These are phyloP conservation scores for Glareola pratincola DNA, from an alignment of 2,113 vertebrate genomes.

Conservation along the genomic window DNA sequence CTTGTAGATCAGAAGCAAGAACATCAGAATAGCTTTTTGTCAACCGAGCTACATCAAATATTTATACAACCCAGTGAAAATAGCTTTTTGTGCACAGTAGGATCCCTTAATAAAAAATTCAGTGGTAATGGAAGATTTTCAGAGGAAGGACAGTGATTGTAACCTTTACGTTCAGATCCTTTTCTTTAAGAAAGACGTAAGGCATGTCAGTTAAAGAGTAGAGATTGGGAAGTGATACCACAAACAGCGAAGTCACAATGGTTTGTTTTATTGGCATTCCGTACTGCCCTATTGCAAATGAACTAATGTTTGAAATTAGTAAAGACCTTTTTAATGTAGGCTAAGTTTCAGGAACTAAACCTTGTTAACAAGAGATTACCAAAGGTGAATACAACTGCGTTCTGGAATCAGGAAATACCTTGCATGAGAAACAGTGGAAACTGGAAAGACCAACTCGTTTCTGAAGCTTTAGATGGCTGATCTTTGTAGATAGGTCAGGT, in stretches of 20 bases:
- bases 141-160: constrained; percentile 45
- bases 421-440: not conserved
- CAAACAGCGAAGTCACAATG: not conserved
- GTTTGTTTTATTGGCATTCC: constrained; percentile 16
- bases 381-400: not conserved
- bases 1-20: constrained; percentile 66
- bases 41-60: constrained; percentile 74
- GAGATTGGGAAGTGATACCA: not conserved
- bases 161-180: constrained; percentile 46
- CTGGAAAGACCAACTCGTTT: not conserved
- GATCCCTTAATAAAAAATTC: constrained; percentile 77
- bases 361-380: not conserved
- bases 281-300: constrained; percentile 27
- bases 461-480: not conserved
- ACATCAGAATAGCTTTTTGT: constrained; percentile 75
- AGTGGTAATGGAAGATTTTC: constrained; percentile 70
- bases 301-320: constrained; percentile 31
- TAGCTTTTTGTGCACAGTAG: constrained; percentile 73
- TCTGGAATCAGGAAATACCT: not conserved
- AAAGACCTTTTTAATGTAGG: not conserved
- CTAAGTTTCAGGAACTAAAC: not conserved
- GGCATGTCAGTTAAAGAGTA: not conserved
- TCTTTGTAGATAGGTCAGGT: not conserved
- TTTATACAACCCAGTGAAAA: constrained; percentile 71
- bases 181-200: constrained; percentile 8